Conservation (phyloP, 1,140 invertebrate genomes). For the Dreissena rostriformis region DNA sequence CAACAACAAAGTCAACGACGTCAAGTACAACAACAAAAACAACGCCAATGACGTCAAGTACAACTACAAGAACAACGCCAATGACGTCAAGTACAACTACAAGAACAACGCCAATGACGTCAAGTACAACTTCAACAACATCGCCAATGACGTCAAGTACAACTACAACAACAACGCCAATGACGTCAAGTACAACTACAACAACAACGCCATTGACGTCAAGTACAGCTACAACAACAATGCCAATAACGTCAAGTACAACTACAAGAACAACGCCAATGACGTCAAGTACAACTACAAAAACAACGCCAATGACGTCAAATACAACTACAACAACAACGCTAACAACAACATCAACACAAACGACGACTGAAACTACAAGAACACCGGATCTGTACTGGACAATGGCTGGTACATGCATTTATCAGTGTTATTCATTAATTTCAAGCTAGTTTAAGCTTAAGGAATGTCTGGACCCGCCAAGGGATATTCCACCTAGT, state of each 20-base stretch:
- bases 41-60: background rate
- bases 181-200: too few species aligned
- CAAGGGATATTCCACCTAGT: too few species aligned
- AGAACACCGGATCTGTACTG: too few species aligned
- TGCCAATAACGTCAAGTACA: background rate
- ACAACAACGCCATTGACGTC: too few species aligned
- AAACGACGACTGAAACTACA: too few species aligned
- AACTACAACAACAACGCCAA: background rate
- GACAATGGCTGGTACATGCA: too few species aligned
- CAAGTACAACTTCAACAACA: background rate
- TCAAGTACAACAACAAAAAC: slow-evolving; percentile 11
- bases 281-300: slow-evolving; percentile 2
- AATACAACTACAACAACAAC: background rate
- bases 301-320: background rate
- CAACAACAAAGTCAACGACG: background rate
- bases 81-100: background rate
- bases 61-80: background rate
- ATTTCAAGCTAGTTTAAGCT: too few species aligned
- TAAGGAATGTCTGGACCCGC: too few species aligned
- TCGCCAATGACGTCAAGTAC: background rate
- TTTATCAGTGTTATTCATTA: too few species aligned
- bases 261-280: background rate
- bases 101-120: background rate
- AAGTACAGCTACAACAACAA: too few species aligned
- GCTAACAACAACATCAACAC: too few species aligned